phyloP scores from a whole-genome alignment of 2,113 vertebrate genomes.

The Ramphastos sulfuratus region DNA sequence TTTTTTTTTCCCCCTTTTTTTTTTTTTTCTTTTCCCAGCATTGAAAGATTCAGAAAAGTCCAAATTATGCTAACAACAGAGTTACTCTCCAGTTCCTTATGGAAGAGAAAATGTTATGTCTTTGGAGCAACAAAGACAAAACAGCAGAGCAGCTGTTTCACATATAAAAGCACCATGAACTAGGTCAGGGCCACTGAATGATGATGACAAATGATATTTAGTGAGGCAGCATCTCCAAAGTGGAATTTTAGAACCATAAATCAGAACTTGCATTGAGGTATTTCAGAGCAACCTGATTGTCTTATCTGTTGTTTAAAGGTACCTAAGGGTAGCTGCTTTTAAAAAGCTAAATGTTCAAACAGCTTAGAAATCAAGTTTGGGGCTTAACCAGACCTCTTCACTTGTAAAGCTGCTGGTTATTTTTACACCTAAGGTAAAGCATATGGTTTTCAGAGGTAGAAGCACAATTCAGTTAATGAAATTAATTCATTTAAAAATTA shows the following conservation, averaged over 20 bases:
- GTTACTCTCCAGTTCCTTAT: not conserved
- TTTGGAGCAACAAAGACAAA: conserved; percentile 38
- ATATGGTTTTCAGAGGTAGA: not conserved
- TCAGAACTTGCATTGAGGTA: not conserved
- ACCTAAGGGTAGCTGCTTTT: not conserved
- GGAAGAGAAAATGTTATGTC: conserved; percentile 27
- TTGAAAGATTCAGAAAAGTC: not conserved
- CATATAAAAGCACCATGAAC: not conserved
- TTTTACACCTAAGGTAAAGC: not conserved
- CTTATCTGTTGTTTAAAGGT: not conserved
- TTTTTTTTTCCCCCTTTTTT: too few species aligned
- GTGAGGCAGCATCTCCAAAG: not conserved
- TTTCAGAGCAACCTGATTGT: not conserved
- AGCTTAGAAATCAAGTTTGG: not conserved
- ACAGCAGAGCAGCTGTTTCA: conserved; percentile 16
- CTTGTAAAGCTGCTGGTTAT: not conserved
- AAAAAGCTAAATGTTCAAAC: not conserved
- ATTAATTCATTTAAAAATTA: not conserved
- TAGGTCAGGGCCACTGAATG: not conserved
- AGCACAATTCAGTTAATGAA: not conserved
- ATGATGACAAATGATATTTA: not conserved
- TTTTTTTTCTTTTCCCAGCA: not conserved
- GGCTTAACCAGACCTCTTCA: not conserved
- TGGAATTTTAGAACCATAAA: not conserved
- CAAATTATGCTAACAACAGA: not conserved